Conservation (phyloP, 2,113 vertebrate genomes). For the Leuciscus idus region DNA sequence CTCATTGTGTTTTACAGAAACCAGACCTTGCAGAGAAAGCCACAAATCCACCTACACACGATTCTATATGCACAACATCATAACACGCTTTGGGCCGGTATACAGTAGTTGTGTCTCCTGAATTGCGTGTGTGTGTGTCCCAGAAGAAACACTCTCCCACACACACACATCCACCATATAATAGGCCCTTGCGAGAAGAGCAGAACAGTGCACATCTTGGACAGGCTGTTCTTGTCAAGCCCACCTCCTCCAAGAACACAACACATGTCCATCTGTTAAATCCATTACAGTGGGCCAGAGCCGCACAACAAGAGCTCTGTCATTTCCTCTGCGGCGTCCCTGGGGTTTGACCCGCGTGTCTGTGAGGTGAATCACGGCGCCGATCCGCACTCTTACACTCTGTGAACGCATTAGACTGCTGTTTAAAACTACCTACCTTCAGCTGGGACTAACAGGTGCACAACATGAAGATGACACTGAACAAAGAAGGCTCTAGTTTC, state of each 20-base stretch:
- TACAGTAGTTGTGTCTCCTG: background rate
- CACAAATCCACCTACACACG: constrained; percentile 20
- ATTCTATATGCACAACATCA: constrained; percentile 8
- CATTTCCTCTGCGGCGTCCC: constrained; percentile 14
- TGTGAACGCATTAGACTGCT: background rate
- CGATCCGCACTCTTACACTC: background rate
- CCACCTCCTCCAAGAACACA: constrained; percentile 19
- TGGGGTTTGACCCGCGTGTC: background rate
- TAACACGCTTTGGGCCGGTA: background rate
- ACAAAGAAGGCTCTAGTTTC: background rate
- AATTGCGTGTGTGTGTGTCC: constrained; percentile 20
- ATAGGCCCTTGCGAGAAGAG: constrained; percentile 20
- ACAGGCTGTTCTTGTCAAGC: constrained; percentile 30
- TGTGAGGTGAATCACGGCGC: constrained; percentile 23
- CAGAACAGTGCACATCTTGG: background rate
- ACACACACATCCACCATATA: constrained; percentile 10
- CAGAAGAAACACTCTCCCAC: constrained; percentile 16
- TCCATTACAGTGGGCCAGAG: constrained; percentile 8
- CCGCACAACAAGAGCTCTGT: background rate
- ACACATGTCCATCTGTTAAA: constrained; percentile 34
- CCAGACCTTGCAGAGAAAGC: background rate
- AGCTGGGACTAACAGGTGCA: background rate
- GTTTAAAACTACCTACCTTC: background rate
- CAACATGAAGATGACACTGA: background rate
- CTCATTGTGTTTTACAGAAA: background rate